A percentile compares a stretch with the other conserved stretches of the same genome.
Conservation (phyloP, 2,888 invertebrate genomes). For the Dicyrtoma fusca region DNA sequence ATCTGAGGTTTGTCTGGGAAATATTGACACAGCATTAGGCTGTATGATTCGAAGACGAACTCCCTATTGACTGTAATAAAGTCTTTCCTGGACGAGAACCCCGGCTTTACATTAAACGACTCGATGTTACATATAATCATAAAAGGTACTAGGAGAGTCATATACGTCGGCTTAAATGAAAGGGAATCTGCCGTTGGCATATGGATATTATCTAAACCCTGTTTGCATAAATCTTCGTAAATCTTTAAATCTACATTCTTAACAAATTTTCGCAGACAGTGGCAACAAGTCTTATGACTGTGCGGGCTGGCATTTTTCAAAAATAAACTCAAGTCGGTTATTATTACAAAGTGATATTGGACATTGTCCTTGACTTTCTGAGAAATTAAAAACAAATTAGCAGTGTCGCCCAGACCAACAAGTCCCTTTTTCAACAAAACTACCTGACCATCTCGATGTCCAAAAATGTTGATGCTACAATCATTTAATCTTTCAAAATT, state of each 20-base stretch:
- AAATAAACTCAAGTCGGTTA: not conserved
- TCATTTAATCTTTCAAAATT: conserved; percentile 3
- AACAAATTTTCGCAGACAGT: no score
- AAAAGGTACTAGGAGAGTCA: not conserved
- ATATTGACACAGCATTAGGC: not conserved
- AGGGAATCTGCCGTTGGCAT: no score
- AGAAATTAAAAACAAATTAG: conserved; percentile 16
- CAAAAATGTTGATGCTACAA: not conserved
- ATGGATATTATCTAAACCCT: no score
- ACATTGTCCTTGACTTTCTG: not conserved
- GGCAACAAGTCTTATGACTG: no score
- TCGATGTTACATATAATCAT: not conserved
- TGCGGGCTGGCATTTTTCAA: not conserved
- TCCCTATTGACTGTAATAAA: no score
- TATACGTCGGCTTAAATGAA: not conserved
- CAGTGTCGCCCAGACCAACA: not conserved
- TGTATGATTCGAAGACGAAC: not conserved
- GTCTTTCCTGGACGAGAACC: no score
- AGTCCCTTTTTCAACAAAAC: not conserved
- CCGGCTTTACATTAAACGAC: no score
- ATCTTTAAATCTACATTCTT: not conserved
- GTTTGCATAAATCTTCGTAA: not conserved
- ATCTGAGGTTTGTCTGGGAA: not conserved
- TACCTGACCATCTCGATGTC: not conserved
- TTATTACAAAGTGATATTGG: conserved; percentile 1